phyloP scores from a whole-genome alignment of 1,140 invertebrate genomes.

The Brachionus sp. region DNA sequence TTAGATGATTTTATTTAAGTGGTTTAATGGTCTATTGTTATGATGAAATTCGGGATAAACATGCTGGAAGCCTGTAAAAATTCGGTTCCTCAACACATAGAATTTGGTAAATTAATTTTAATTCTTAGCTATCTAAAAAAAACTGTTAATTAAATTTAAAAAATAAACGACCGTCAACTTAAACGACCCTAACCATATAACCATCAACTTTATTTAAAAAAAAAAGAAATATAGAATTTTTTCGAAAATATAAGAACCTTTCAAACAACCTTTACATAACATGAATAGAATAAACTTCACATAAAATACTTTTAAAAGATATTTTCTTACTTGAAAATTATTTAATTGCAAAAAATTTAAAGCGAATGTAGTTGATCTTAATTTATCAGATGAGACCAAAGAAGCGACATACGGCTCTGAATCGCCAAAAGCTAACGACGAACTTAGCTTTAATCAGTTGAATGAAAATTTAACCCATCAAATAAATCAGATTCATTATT shows the following conservation, averaged over 20 bases:
- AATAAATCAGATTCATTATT: neutral
- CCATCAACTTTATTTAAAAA: conserved; percentile 21
- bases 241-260: neutral
- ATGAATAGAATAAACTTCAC: conserved; percentile 13
- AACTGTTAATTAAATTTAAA: neutral
- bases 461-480: conserved; percentile 2
- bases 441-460: neutral
- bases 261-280: conserved; percentile 7
- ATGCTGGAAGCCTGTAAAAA: neutral
- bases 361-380: conserved; percentile 6
- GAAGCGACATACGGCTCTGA: neutral
- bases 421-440: neutral
- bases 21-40: neutral
- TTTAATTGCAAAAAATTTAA: neutral
- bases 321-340: neutral
- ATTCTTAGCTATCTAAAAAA: neutral
- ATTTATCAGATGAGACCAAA: neutral
- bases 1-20: neutral
- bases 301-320: neutral
- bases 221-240: conserved; percentile 27
- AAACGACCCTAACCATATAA: conserved; percentile 40
- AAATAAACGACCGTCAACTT: conserved; percentile 34
- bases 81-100: neutral
- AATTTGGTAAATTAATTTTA: neutral
- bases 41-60: neutral